These are phyloP conservation scores for Brenthis hecate DNA, from an alignment of 2,888 invertebrate species.

Conservation along the genomic window DNA sequence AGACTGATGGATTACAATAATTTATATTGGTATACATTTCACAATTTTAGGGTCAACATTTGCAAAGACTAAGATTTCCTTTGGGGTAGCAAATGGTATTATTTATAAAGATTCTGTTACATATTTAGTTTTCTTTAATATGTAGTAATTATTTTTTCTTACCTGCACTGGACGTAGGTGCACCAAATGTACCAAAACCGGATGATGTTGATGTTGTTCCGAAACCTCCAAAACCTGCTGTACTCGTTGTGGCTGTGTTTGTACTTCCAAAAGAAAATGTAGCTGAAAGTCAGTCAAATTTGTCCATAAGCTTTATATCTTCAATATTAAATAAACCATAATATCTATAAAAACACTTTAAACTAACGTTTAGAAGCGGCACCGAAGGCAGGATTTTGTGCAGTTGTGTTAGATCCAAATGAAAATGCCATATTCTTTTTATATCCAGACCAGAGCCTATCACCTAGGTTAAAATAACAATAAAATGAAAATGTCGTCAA, in stretches of 20 bases:
- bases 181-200: constrained; percentile 74
- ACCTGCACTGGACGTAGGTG: constrained; percentile 51
- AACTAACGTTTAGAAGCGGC: constrained; percentile 82
- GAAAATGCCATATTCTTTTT: constrained; percentile 63
- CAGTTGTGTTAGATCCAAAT: constrained; percentile 63
- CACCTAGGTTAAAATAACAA: too few relatives aligned
- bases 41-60: too few relatives aligned
- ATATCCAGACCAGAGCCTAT: too few relatives aligned
- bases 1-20: too few relatives aligned
- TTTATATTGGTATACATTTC: too few relatives aligned
- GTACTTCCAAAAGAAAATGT: constrained; percentile 78
- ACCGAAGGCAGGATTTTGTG: constrained; percentile 71
- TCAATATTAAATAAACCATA: not conserved
- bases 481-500: too few relatives aligned
- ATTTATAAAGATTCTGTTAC: too few relatives aligned
- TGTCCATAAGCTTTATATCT: too few relatives aligned
- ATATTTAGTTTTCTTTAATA: too few relatives aligned
- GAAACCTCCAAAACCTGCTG: constrained; percentile 70
- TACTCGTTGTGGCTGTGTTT: constrained; percentile 76
- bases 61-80: too few relatives aligned
- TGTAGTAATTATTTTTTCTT: not conserved
- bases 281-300: constrained; percentile 53
- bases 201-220: constrained; percentile 72
- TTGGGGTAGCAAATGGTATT: too few relatives aligned
- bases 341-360: not conserved